Evolutionary conservation across 2,888 invertebrate genomes (phyloP), one percentile per base, ranked within the genome.

Genomic region (Drosophila dives): DNA sequence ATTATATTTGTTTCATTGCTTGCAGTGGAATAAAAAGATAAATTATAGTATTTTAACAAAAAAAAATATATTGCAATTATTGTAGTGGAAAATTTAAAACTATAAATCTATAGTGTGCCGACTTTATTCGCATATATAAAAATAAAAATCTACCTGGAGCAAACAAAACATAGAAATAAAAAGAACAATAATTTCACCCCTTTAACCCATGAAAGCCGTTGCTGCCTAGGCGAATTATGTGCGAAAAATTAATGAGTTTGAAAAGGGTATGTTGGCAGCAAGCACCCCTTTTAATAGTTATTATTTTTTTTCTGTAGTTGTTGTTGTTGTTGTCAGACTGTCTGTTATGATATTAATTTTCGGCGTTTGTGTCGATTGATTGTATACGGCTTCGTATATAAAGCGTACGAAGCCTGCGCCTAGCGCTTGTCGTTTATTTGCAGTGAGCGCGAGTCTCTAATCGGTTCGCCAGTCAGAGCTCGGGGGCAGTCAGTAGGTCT

Each of bases 321-420:
- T 12, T 15, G 12, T 15, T 12, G 20, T 20, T 23, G 12, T 4
- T 23, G 15, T 45, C 20, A 45, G 1, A 23, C 15, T 23, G 45
- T 8, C 7, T 50, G 48, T 58, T 58, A n/a, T 45, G 38, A 59
- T 62, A 59, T 62, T 62, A 48, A 53, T 53, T 62, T 69, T 45
- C 38, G 40, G 29, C 29, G 17, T 29, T 40, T 17, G 23, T 32
- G 71, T 55, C 45, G 70, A 67, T 71, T 68, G 66, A 63, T 50
- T n/a, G 45, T 26, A 5, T 34, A 17, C 34, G n/a, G 66, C 54
- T 67, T 67, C 67, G 55, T 64, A 67, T 78, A 82, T 85, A 87
- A 79, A 82, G 83, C 58, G 64, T 38, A 70, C 64, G 70, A 72
- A 74, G 72, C 65, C 67, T 66, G 55, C 40, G 66, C 36, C 12